Base-by-base conservation (phyloP, 2,888 invertebrate species). In the Apeira syringaria region DNA sequence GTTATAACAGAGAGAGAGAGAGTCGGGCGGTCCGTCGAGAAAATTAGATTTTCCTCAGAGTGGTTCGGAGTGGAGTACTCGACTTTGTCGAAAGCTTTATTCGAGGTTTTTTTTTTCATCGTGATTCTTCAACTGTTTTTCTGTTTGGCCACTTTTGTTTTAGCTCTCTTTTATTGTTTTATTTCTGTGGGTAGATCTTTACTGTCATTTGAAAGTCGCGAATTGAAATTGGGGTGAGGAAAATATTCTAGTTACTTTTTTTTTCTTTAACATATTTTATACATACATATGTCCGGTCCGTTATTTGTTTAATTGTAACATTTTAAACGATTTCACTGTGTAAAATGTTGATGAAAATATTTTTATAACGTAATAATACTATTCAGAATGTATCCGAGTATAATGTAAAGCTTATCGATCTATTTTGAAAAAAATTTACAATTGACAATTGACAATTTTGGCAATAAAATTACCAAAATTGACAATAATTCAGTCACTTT, bases 31-130 rank as follows among this genome's bases (percentile, higher is more conserved):
- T 80, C 80, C 80, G 74, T 80, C 71, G 75, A 80, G 85, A 80
- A 88, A 88, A 88, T 88, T 88, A 85, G 87, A 87, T 88, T 88
- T 85, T 72, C 80, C 73, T 65, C 65, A 56, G 69, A 85, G 83
- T 85, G 81, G 61, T 66, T 79, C 66, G 53, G 72, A 80, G 79
- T 80, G 80, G 68, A 56, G 74, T 68, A 70, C 83, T 85, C 79
- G 76, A 82, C 75, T 79, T 77, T 78, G 79, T 80, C 81, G 81
- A 81, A 82, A 81, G 80, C 81, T 80, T 80, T 80, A 68, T 67
- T 70, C 64, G 65, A 68, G 68, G n/a, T n/a, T 73, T 56, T 71
- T 67, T 76, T 68, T 78, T 75, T 67, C 74, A 70, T 66, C 63
- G 71, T 79, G 82, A 82, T 82, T 82, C 72, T 73, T 80, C 68